These are phyloP conservation scores for Heterotilapia buettikoferi DNA, from an alignment of 2,113 vertebrate species.

Conservation along the genomic window DNA sequence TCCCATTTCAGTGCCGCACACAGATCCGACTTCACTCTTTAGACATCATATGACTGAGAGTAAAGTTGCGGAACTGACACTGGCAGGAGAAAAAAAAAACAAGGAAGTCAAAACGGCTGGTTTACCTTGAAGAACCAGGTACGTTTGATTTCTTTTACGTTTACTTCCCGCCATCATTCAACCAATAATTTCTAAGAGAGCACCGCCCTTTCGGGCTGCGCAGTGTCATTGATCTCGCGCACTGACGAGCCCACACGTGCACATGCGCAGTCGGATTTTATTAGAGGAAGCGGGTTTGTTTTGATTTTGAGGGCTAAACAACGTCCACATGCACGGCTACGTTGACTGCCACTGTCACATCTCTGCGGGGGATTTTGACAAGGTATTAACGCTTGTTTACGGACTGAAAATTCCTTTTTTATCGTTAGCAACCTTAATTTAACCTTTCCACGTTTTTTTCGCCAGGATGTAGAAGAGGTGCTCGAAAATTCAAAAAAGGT, in stretches of 20 bases:
- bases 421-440: not conserved
- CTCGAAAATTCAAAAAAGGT: slow-evolving; percentile 81
- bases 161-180: accelerated
- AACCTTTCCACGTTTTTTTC: not conserved
- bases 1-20: not conserved
- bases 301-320: not conserved
- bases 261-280: slow-evolving; percentile 1
- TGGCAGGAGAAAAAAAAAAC: not conserved
- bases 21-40: not conserved
- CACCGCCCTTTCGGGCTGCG: not conserved
- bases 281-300: not conserved
- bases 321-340: slow-evolving; percentile 55
- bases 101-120: not conserved
- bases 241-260: not conserved
- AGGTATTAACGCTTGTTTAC: slow-evolving; percentile 3
- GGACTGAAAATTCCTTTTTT: not conserved
- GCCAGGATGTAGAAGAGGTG: slow-evolving; percentile 82
- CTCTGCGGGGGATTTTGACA: slow-evolving; percentile 70
- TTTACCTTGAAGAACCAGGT: not conserved
- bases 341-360: slow-evolving; percentile 76
- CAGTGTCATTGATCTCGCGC: not conserved
- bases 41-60: not conserved
- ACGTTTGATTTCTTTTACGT: not conserved
- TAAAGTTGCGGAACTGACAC: not conserved
- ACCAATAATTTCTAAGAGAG: not conserved